Evolutionary conservation across 2,797 vertebrate species (phyloP).

Genomic region (Poeciliopsis paucimaculata): DNA sequence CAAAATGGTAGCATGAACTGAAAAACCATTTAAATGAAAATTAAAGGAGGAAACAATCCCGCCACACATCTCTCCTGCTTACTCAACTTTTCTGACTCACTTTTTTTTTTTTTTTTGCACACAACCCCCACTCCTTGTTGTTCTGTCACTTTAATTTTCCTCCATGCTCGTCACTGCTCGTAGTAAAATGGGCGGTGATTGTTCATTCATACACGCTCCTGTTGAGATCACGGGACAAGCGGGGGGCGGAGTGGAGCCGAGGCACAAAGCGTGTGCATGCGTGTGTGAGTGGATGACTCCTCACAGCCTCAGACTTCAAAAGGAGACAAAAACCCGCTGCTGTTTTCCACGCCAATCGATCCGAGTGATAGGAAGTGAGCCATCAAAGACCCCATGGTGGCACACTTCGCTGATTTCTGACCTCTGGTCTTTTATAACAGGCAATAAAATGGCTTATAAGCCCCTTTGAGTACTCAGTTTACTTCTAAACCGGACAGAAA

Average conservation of each 20-base stretch:
- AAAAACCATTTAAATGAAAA: not conserved
- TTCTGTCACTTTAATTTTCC: slow-evolving; percentile 60
- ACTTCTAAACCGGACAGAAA: not conserved
- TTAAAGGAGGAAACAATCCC: not conserved
- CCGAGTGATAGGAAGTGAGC: slow-evolving; percentile 66
- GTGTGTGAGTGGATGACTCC: slow-evolving; percentile 33
- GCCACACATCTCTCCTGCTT: slow-evolving; percentile 13
- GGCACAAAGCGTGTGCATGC: slow-evolving; percentile 8
- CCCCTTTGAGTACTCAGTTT: not conserved
- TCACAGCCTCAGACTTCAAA: slow-evolving; percentile 71
- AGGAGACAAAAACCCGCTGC: slow-evolving; percentile 21
- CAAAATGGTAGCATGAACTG: not conserved
- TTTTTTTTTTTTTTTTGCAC: slow-evolving; percentile 5
- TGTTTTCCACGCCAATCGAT: slow-evolving; percentile 67
- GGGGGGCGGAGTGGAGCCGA: slow-evolving; percentile 58
- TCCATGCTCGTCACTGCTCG: slow-evolving; percentile 50
- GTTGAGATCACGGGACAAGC: slow-evolving; percentile 58
- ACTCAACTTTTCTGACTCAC: slow-evolving; percentile 46
- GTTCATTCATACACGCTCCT: slow-evolving; percentile 60
- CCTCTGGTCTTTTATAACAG: slow-evolving; percentile 61
- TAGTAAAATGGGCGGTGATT: slow-evolving; percentile 75
- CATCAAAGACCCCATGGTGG: slow-evolving; percentile 73
- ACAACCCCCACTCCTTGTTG: not conserved
- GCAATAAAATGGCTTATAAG: slow-evolving; percentile 62
- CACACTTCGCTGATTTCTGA: slow-evolving; percentile 57